phyloP scores from a whole-genome alignment of 2,888 invertebrate genomes.

The Philaethria dido region DNA sequence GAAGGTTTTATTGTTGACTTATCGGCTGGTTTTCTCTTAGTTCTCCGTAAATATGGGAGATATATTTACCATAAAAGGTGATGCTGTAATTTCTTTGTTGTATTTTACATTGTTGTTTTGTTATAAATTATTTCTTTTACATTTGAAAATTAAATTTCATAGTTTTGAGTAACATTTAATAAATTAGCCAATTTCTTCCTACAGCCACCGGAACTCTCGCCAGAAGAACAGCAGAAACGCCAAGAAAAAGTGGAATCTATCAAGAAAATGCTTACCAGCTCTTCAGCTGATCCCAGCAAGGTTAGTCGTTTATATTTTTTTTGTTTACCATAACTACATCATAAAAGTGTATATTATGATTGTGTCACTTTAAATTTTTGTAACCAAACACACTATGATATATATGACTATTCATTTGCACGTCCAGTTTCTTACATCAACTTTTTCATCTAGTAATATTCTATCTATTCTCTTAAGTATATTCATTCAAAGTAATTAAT shows the following conservation, averaged over 20 bases:
- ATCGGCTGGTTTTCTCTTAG: no score
- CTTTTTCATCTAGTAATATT: not conserved
- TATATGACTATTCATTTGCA: not conserved
- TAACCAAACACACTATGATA: not conserved
- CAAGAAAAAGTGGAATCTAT: slow-evolving; percentile 95
- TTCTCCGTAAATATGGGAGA: no score
- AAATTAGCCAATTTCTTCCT: not conserved
- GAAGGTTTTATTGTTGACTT: no score
- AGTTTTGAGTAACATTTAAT: no score
- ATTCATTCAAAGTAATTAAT: not conserved
- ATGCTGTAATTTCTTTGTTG: no score
- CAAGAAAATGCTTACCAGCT: slow-evolving; percentile 93
- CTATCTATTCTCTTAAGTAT: not conserved
- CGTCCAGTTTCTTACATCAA: not conserved
- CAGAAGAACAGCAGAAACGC: slow-evolving; percentile 92
- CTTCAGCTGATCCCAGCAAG: slow-evolving; percentile 78
- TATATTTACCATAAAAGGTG: no score
- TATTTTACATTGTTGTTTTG: no score
- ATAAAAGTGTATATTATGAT: no score
- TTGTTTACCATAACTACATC: no score
- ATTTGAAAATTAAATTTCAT: no score
- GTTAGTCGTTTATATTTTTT: slow-evolving; percentile 56
- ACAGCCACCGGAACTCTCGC: slow-evolving; percentile 91
- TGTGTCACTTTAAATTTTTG: no score
- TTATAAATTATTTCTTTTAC: no score